phyloP scores from a whole-genome alignment of 2,888 invertebrate genomes.

The Xestia ashworthii region DNA sequence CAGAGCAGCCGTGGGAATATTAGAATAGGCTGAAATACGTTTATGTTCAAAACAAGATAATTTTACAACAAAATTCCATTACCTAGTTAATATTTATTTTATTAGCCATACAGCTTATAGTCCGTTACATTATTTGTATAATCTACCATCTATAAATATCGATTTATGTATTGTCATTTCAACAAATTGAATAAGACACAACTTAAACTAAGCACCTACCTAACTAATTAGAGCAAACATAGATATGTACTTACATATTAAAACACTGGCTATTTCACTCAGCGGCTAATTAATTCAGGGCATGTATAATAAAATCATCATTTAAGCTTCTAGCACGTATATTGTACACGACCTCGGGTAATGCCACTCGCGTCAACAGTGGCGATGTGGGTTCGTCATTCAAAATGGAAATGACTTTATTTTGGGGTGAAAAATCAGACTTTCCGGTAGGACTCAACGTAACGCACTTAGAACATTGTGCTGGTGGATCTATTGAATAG shows the following conservation, averaged over 20 bases:
- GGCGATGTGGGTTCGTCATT: not conserved
- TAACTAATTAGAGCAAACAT: constrained; percentile 1
- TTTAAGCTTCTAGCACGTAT: not conserved
- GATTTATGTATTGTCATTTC: not conserved
- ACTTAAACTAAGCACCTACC: not conserved
- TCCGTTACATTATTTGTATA: not conserved
- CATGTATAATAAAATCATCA: constrained; percentile 41
- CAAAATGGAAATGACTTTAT: not conserved
- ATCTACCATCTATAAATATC: not conserved
- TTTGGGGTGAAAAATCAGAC: too few species aligned
- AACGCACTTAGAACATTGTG: too few species aligned
- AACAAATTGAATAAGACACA: not conserved
- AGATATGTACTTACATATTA: not conserved
- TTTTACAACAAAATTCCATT: not conserved
- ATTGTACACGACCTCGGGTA: not conserved
- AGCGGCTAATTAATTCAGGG: constrained; percentile 11
- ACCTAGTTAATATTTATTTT: not conserved
- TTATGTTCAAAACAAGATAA: not conserved
- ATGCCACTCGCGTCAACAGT: not conserved
- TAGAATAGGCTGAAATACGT: not conserved
- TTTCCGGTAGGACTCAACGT: too few species aligned
- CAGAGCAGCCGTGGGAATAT: not conserved
- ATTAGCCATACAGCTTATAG: not conserved
- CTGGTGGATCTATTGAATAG: too few species aligned
- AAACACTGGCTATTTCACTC: constrained; percentile 1